These are phyloP conservation scores for Capitulum mitella DNA, from an alignment of 2,888 invertebrate species.

Conservation along the genomic window DNA sequence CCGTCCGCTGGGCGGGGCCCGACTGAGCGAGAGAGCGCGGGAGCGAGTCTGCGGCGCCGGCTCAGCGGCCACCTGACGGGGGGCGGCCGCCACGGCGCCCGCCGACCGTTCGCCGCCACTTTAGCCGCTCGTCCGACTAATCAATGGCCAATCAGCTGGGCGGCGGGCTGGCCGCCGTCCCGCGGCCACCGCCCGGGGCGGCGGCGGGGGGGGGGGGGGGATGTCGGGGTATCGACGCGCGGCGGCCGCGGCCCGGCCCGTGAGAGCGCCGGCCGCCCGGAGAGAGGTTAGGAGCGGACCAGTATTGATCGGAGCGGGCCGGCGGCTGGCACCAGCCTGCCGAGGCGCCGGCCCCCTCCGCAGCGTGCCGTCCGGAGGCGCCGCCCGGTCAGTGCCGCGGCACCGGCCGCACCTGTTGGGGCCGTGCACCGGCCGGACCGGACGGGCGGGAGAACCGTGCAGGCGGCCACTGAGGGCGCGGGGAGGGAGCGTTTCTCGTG, in stretches of 20 bases:
- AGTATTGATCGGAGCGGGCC: not conserved
- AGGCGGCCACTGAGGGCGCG: not conserved
- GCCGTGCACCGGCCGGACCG: not conserved
- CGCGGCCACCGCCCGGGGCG: not conserved
- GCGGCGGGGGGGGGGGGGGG: not conserved
- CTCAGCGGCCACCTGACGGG: too few species aligned
- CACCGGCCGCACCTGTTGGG: not conserved
- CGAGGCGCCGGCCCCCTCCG: not conserved
- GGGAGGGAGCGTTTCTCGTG: not conserved
- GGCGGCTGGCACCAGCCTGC: not conserved
- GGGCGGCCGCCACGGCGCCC: too few species aligned
- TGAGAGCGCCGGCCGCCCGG: not conserved
- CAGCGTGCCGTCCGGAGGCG: not conserved
- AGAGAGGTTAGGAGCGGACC: not conserved
- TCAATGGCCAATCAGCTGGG: not conserved
- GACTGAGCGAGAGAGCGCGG: too few species aligned
- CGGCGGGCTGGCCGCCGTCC: not conserved
- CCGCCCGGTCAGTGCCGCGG: not conserved
- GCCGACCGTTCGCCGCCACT: too few species aligned
- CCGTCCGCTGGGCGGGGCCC: too few species aligned
- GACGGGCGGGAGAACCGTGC: not conserved
- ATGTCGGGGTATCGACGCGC: not conserved
- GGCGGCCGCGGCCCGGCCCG: not conserved
- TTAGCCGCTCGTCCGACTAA: too few species aligned
- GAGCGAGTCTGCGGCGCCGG: too few species aligned